Evolutionary conservation across 2,113 vertebrate species (phyloP).

Genomic region (Silurus glanis): DNA sequence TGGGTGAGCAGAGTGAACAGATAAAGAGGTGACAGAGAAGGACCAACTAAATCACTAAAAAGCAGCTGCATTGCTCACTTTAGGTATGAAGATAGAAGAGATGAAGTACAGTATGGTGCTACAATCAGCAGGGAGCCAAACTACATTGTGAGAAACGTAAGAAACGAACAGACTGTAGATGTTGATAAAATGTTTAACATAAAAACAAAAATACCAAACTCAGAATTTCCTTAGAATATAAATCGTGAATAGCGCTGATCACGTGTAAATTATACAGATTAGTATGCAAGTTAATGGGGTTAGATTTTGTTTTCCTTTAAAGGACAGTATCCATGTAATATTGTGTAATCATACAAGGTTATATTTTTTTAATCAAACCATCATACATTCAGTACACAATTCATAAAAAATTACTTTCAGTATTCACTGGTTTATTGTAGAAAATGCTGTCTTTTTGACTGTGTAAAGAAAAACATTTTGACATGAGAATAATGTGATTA

Average conservation of each 20-base stretch:
- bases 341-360: neutral
- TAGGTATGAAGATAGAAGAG: neutral
- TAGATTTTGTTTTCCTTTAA: neutral
- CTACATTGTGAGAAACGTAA: neutral
- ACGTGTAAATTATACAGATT: neutral
- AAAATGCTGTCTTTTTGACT: slow-evolving; percentile 47
- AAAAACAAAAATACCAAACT: neutral
- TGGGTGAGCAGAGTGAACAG: neutral
- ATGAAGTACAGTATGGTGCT: neutral
- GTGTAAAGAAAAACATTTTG: slow-evolving; percentile 22
- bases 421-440: slow-evolving; percentile 35
- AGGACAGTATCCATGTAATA: neutral
- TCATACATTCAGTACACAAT: slow-evolving; percentile 23
- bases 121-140: neutral
- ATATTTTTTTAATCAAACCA: neutral
- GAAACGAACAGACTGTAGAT: neutral
- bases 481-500: slow-evolving; percentile 25
- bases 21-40: neutral
- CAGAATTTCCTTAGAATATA: neutral
- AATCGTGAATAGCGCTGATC: neutral
- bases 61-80: neutral
- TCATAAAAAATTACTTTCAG: slow-evolving; percentile 27
- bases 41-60: neutral
- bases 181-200: neutral
- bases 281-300: neutral